Conservation (phyloP, 2,797 vertebrate genomes). For the Karalla daura region DNA sequence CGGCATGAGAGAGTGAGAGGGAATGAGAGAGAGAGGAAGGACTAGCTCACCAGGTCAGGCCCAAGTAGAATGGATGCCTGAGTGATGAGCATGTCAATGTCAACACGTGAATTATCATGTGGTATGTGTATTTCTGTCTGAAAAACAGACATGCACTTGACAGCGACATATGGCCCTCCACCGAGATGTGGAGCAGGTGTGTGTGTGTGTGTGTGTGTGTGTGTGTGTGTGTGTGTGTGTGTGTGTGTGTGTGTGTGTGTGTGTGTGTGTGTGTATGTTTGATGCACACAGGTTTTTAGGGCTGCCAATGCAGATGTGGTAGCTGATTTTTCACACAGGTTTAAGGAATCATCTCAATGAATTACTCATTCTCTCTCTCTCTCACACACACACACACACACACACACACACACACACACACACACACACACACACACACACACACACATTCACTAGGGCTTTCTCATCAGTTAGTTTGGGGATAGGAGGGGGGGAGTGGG, state of each 20-base stretch:
- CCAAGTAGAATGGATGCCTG: not conserved
- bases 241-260: not conserved
- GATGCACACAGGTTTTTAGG: no score
- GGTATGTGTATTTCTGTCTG: not conserved
- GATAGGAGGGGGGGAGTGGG: not conserved
- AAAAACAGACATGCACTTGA: not conserved
- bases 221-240: conserved; percentile 12
- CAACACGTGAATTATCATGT: not conserved
- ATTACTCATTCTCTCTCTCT: conserved; percentile 38
- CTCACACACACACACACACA: not conserved
- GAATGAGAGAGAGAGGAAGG: not conserved
- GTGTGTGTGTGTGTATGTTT: not conserved
- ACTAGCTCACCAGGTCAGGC: conserved; percentile 9
- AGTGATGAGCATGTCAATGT: not conserved
- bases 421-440: not conserved
- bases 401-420: not conserved
- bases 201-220: not conserved
- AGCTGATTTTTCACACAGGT: conserved; percentile 58
- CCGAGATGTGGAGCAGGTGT: conserved; percentile 1
- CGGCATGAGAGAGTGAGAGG: no score
- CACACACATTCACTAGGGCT: conserved; percentile 31
- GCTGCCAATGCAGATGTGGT: conserved; percentile 51
- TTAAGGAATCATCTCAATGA: conserved; percentile 77
- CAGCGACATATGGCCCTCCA: not conserved
- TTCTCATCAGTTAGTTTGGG: conserved; percentile 49